phyloP scores from a whole-genome alignment of 2,888 invertebrate genomes.

The Leptopilina syphax region DNA sequence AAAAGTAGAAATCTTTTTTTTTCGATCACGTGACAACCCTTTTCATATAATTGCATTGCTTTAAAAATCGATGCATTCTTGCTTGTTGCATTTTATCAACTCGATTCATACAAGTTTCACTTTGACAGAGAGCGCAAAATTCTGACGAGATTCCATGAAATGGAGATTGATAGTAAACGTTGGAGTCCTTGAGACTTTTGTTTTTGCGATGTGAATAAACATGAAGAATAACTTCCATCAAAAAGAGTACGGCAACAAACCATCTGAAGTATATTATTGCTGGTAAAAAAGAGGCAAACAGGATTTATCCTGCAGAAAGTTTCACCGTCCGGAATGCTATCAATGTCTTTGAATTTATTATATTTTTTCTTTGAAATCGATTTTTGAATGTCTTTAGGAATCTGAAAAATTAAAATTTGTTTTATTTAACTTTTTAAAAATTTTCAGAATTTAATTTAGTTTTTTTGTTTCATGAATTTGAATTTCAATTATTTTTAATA shows the following conservation, averaged over 20 bases:
- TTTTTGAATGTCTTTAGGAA: slow-evolving; percentile 68
- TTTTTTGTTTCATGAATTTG: no score
- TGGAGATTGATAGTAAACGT: slow-evolving; percentile 84
- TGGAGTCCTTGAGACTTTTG: slow-evolving; percentile 79
- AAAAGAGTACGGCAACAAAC: slow-evolving; percentile 77
- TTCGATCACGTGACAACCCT: slow-evolving; percentile 67
- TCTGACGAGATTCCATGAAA: slow-evolving; percentile 83
- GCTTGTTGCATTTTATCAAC: slow-evolving; percentile 83
- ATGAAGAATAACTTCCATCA: slow-evolving; percentile 81
- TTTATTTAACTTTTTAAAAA: not conserved
- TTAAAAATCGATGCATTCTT: slow-evolving; percentile 76
- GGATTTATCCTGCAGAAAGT: slow-evolving; percentile 70
- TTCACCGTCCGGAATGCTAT: slow-evolving; percentile 64
- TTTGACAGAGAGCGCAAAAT: slow-evolving; percentile 84
- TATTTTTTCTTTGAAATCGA: slow-evolving; percentile 51
- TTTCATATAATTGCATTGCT: slow-evolving; percentile 72
- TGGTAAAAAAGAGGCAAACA: slow-evolving; percentile 66
- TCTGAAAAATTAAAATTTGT: slow-evolving; percentile 58
- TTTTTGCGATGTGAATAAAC: slow-evolving; percentile 85
- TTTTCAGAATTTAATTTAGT: not conserved
- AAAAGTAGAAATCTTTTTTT: not conserved
- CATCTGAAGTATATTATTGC: slow-evolving; percentile 69
- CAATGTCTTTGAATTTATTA: slow-evolving; percentile 55
- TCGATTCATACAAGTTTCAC: slow-evolving; percentile 81
- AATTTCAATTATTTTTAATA: no score